These are phyloP conservation scores for Henricia sp. DNA, from an alignment of 53 echinoderm and acorn worm species.

Conservation along the genomic window DNA sequence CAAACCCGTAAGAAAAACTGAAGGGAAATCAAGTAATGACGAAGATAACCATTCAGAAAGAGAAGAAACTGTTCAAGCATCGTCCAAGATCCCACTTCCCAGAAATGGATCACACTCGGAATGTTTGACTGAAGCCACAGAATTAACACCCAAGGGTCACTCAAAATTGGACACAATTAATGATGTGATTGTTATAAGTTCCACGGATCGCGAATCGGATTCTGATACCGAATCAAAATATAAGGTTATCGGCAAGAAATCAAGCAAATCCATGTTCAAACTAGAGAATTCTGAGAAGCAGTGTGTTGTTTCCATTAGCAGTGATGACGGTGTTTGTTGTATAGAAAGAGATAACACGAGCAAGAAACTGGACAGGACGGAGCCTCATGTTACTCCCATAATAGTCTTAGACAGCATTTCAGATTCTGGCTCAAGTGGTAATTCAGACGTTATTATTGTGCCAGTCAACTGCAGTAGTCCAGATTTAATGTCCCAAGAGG, in stretches of 20 bases:
- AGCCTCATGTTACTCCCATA: too few species aligned
- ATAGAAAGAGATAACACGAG: not conserved
- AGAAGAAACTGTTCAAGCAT: not conserved
- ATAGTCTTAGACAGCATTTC: too few species aligned
- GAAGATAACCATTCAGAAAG: not conserved
- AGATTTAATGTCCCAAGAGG: too few species aligned
- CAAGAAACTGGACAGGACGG: not conserved
- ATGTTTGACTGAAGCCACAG: not conserved
- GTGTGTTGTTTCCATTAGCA: slow-evolving; percentile 6
- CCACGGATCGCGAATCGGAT: not conserved
- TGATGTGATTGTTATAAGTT: not conserved
- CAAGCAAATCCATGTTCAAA: too few species aligned
- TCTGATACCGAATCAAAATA: slow-evolving; percentile 45
- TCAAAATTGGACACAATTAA: not conserved
- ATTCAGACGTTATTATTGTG: not conserved
- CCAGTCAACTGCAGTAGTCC: slow-evolving; percentile 2
- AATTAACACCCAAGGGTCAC: not conserved
- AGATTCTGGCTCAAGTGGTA: too few species aligned
- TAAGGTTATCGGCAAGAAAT: slow-evolving; percentile 23
- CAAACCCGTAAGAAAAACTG: not conserved
- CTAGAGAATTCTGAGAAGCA: too few species aligned
- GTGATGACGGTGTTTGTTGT: not conserved
- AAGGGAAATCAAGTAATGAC: not conserved
- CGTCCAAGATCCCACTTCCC: not conserved
- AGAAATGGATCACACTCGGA: not conserved